Percentiles rank a stretch among this genome's conserved stretches.
phyloP scores from a whole-genome alignment of 1,140 invertebrate genomes.

The Drosophila pectinifera region DNA sequence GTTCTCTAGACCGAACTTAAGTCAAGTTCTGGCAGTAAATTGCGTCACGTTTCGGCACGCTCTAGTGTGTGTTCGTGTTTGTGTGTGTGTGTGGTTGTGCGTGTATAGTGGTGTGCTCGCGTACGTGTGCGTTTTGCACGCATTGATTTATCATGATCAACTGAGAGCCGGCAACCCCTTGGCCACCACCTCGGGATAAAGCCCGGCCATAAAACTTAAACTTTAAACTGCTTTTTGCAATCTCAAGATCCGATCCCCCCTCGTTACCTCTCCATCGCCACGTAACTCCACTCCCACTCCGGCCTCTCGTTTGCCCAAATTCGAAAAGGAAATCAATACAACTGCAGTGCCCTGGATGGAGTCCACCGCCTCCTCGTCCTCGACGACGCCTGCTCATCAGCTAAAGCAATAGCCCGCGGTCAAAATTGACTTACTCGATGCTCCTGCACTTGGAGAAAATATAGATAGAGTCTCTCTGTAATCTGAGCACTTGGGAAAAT shows the following conservation, averaged over 20 bases:
- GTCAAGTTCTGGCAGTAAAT: slow-evolving; percentile 82
- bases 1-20: slow-evolving; percentile 67
- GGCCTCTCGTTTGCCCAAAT: slow-evolving; percentile 47
- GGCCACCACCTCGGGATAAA: slow-evolving; percentile 16
- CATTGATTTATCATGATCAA: slow-evolving; percentile 84
- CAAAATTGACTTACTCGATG: slow-evolving; percentile 68
- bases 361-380: neutral
- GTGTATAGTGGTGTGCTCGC: slow-evolving; percentile 38
- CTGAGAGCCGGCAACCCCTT: slow-evolving; percentile 66
- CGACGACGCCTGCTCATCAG: slow-evolving; percentile 68
- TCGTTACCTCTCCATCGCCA: neutral
- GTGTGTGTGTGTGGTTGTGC: slow-evolving; percentile 28
- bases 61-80: slow-evolving; percentile 41
- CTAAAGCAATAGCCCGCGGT: slow-evolving; percentile 81
- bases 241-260: slow-evolving; percentile 24
- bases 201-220: slow-evolving; percentile 63
- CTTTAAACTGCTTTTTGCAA: slow-evolving; percentile 67
- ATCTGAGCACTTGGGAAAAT: slow-evolving; percentile 16
- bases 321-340: slow-evolving; percentile 74
- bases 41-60: slow-evolving; percentile 80
- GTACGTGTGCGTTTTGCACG: slow-evolving; percentile 83
- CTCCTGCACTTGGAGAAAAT: slow-evolving; percentile 19
- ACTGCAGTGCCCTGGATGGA: slow-evolving; percentile 58
- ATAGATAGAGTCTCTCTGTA: neutral
- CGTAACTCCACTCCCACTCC: slow-evolving; percentile 34